Conservation (phyloP, 92 coral and sea anemone species). For the Epizoanthus scotinus region DNA sequence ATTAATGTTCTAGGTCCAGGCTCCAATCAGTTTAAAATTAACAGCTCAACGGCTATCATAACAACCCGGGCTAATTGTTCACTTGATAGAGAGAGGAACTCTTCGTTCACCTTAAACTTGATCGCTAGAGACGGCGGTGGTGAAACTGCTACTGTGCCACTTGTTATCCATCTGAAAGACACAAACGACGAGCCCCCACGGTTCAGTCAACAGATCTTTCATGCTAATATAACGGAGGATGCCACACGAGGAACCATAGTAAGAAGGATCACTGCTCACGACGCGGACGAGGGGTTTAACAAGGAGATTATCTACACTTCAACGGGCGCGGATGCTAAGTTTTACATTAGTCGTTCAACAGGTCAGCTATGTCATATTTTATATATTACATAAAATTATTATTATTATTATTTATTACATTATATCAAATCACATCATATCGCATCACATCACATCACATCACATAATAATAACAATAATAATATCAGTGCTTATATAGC, state of each 20-base stretch:
- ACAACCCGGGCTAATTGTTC: slow-evolving; percentile 61
- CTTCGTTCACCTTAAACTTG: slow-evolving; percentile 54
- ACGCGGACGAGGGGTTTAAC: slow-evolving; percentile 66
- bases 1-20: slow-evolving; percentile 55
- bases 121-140: slow-evolving; percentile 76
- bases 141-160: slow-evolving; percentile 46
- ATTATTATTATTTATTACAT: no score
- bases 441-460: no score
- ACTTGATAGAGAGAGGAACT: slow-evolving; percentile 78
- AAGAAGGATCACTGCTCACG: slow-evolving; percentile 81
- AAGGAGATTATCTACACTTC: slow-evolving; percentile 75
- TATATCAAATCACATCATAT: no score
- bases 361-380: slow-evolving; percentile 37
- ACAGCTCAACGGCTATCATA: slow-evolving; percentile 65
- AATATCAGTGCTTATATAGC: no score
- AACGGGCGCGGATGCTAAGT: slow-evolving; percentile 87
- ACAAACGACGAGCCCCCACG: slow-evolving; percentile 81
- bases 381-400: no score
- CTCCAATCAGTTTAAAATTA: slow-evolving; percentile 66
- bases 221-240: slow-evolving; percentile 74
- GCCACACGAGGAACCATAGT: slow-evolving; percentile 64
- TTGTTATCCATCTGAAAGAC: slow-evolving; percentile 59
- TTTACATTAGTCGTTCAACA: slow-evolving; percentile 79
- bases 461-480: no score
- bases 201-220: slow-evolving; percentile 56